Percentiles rank a stretch among this genome's conserved stretches.
Evolutionary conservation across 2,113 vertebrate genomes (phyloP).

Genomic region (Crypturellus undulatus): DNA sequence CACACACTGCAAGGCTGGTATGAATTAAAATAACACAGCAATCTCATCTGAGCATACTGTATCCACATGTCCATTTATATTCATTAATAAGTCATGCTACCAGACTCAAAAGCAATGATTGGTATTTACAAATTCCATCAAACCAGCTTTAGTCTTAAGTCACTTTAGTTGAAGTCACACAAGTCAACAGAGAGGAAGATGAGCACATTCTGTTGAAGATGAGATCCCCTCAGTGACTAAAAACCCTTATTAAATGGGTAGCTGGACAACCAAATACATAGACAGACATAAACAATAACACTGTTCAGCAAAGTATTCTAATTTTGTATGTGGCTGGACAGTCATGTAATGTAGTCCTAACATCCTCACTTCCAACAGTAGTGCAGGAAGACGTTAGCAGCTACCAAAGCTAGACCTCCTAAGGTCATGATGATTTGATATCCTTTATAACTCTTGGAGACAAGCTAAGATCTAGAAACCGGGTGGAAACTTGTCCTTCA

Average conservation of each 20-base stretch:
- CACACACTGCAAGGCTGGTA: not conserved
- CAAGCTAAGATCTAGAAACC: not conserved
- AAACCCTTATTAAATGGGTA: not conserved
- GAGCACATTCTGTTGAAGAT: not conserved
- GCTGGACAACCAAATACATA: not conserved
- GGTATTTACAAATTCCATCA: not conserved
- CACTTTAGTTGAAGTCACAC: not conserved
- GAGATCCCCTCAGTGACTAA: not conserved
- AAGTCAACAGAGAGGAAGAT: not conserved
- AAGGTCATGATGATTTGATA: not conserved
- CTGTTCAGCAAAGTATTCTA: not conserved
- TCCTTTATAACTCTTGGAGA: too few relatives aligned
- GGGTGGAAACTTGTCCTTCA: not conserved
- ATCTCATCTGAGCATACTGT: not conserved
- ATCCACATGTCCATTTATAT: not conserved
- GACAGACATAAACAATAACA: not conserved
- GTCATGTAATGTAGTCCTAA: accelerated
- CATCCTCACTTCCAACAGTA: not conserved
- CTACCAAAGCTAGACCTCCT: not conserved
- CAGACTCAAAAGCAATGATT: not conserved
- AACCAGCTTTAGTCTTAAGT: not conserved
- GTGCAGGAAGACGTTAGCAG: not conserved
- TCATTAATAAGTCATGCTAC: not conserved
- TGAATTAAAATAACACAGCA: not conserved
- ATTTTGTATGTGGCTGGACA: not conserved